Evolutionary conservation across 1,140 invertebrate genomes (phyloP).

Genomic region (Aphelinus atriplicis): DNA sequence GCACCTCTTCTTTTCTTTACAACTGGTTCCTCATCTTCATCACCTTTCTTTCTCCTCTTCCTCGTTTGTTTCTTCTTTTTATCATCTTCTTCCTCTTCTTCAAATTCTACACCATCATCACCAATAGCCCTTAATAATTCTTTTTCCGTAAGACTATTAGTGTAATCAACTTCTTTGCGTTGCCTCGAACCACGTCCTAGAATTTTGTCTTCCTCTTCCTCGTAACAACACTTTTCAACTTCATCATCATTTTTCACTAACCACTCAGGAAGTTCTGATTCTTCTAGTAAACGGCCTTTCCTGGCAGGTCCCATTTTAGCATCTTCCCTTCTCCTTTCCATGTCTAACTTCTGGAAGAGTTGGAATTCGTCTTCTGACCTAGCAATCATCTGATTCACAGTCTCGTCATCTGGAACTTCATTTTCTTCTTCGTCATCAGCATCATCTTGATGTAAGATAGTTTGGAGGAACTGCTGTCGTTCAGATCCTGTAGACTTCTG

Average conservation of each 20-base stretch:
- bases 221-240: constrained; percentile 81
- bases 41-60: constrained; percentile 71
- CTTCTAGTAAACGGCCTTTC: constrained; percentile 91
- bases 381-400: constrained; percentile 99
- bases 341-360: constrained; percentile 92
- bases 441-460: constrained; percentile 92
- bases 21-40: constrained; percentile 68
- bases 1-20: constrained; percentile 67
- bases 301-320: constrained; percentile 76
- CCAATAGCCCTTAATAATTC: constrained; percentile 94
- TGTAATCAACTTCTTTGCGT: constrained; percentile 97
- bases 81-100: constrained; percentile 82
- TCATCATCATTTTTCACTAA: constrained; percentile 94
- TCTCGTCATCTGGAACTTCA: constrained; percentile 98
- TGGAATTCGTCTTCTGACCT: constrained; percentile 95
- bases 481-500: constrained; percentile 98
- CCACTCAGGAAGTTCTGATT: constrained; percentile 94
- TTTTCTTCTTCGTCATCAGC: constrained; percentile 97
- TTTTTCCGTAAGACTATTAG: constrained; percentile 94
- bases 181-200: constrained; percentile 90
- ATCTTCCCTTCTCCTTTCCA: constrained; percentile 89
- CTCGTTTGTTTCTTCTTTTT: constrained; percentile 68
- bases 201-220: constrained; percentile 85
- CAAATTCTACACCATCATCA: constrained; percentile 76
- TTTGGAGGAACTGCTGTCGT: constrained; percentile 93